phyloP scores from a whole-genome alignment of 2,888 invertebrate genomes.

The Philereme transversata region DNA sequence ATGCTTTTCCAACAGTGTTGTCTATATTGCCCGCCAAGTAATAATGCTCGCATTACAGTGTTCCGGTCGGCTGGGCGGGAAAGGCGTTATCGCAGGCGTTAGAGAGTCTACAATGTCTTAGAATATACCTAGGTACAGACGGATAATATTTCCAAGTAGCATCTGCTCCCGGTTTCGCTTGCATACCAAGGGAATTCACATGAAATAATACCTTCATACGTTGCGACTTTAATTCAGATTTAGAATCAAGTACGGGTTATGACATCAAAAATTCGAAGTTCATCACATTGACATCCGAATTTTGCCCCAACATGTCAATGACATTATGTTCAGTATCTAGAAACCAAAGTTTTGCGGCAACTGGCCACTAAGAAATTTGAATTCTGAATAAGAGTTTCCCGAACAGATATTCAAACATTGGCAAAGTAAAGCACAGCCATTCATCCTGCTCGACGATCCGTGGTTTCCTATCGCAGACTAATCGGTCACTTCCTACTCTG shows the following conservation, averaged over 20 bases:
- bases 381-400: conserved; percentile 11
- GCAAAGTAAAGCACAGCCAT: conserved; percentile 20
- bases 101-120: conserved; percentile 16
- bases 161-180: too few relatives aligned
- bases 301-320: too few relatives aligned
- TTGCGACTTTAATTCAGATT: too few relatives aligned
- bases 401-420: conserved; percentile 24
- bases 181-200: too few relatives aligned
- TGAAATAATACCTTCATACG: too few relatives aligned
- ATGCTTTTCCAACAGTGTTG: conserved; percentile 16
- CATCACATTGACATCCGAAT: too few relatives aligned
- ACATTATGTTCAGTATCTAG: too few relatives aligned
- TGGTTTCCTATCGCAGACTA: conserved; percentile 28
- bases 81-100: conserved; percentile 18
- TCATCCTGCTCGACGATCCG: conserved; percentile 21
- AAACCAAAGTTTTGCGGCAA: background rate
- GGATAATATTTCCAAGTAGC: too few relatives aligned
- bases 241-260: too few relatives aligned
- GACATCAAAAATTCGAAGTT: too few relatives aligned
- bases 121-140: conserved; percentile 3
- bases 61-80: conserved; percentile 23
- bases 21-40: conserved; percentile 24
- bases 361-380: conserved; percentile 6
- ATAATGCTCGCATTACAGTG: conserved; percentile 24
- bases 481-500: conserved; percentile 34